Base-by-base conservation (phyloP, 2,113 vertebrate species). In the Hippocampus abdominalis region DNA sequence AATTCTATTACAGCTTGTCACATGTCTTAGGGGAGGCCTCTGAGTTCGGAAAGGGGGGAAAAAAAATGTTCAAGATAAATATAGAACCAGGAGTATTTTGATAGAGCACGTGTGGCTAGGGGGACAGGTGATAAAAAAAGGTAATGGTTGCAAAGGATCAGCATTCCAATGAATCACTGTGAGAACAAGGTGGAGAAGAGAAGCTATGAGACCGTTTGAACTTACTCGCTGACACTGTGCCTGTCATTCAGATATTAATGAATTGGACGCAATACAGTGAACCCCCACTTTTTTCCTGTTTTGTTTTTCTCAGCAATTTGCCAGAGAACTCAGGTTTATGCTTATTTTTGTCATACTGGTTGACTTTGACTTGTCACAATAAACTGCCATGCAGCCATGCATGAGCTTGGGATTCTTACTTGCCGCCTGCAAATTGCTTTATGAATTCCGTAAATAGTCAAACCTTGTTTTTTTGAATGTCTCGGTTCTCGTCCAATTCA, bases 1-100 rank as follows among this genome's bases (percentile, higher is more conserved):
- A 92, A 90, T 83, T 80, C 86, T 85, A 91, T 90, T 89, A 89
- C 73, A 84, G 76, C 76, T 70, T 72, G 78, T 82, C 13, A 29
- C 62, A 57, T 75, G 78, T 84, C 84, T 83, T 79, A 8, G 48
- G 72, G 69, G 76, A 77, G 63, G 77, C 70, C 80, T 81, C 44
- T 46, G 62, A 73, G 65, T 71, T 65, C 67, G 57, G 61, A 64
- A 64, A 40, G 53, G 65, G 46, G 53, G 65, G 46, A 32, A 32
- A 32, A 77, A 70, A 72, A 68, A 66, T 74, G 62, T 88, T 80
- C 70, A 79, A 76, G 79, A 74, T 63, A 74, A 65, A 86, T 42
- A 59, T 70, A 79, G 79, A 84, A 79, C 67, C 76, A 76, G 60
- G 66, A 68, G 63, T 81, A 60, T 86, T 84, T 80, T 85, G 77